Evolutionary conservation across 2,113 vertebrate genomes (phyloP).

Genomic region (Andinoacara biseriatus): DNA sequence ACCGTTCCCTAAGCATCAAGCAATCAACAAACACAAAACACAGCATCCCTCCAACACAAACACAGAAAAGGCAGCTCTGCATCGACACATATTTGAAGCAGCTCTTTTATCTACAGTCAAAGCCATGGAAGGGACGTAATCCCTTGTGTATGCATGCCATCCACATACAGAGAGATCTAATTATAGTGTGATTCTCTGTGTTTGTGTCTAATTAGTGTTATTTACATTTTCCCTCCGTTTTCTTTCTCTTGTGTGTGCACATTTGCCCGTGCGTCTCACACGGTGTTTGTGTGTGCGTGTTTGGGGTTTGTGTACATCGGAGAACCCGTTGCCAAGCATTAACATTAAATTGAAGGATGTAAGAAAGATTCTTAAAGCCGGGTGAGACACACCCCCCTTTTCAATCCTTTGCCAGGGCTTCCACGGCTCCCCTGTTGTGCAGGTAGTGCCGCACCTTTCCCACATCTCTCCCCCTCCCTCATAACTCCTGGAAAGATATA

Average conservation of each 20-base stretch:
- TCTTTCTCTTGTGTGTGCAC: slow-evolving; percentile 19
- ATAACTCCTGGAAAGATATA: slow-evolving; percentile 45
- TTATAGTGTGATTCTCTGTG: slow-evolving; percentile 69
- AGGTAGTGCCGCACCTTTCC: slow-evolving; percentile 55
- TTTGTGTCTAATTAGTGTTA: slow-evolving; percentile 72
- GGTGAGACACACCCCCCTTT: slow-evolving; percentile 30
- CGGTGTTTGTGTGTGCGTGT: slow-evolving; percentile 23
- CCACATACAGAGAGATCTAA: slow-evolving; percentile 71
- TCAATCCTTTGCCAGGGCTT: slow-evolving; percentile 42
- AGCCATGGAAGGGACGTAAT: slow-evolving; percentile 62
- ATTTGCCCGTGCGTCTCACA: slow-evolving; percentile 7
- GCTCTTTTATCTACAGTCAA: slow-evolving; percentile 69
- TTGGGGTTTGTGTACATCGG: slow-evolving; percentile 68
- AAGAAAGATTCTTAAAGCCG: slow-evolving; percentile 23
- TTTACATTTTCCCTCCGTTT: slow-evolving; percentile 65
- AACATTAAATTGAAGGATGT: slow-evolving; percentile 55
- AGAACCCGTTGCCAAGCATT: slow-evolving; percentile 67
- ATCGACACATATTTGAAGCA: slow-evolving; percentile 54
- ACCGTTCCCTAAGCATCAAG: slow-evolving; percentile 65
- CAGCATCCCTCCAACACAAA: slow-evolving; percentile 66
- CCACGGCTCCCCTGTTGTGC: slow-evolving; percentile 38
- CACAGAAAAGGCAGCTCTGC: slow-evolving; percentile 39
- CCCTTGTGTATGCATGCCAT: slow-evolving; percentile 60
- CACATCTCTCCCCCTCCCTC: slow-evolving; percentile 4
- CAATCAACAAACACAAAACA: slow-evolving; percentile 72